Conservation (phyloP, 1,140 invertebrate genomes). For the Rhizoglyphus robini region DNA sequence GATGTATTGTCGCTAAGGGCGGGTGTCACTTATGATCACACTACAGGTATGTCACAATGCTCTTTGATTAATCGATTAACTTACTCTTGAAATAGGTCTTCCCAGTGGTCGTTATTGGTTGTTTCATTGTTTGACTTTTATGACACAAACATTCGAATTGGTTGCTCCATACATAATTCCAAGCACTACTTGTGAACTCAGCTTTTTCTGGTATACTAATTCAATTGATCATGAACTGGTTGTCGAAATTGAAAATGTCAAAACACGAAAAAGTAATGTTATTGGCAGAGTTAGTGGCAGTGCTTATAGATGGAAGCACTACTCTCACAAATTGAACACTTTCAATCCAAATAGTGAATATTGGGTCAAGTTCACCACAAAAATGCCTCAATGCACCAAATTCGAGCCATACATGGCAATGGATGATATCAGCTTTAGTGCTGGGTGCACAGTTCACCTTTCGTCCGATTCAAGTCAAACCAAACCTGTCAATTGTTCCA, state of each 20-base stretch:
- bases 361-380: not conserved
- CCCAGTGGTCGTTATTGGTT: not conserved
- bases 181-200: not conserved
- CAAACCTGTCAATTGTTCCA: not conserved
- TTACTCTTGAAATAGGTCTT: too few relatives aligned
- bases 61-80: too few relatives aligned
- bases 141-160: not conserved
- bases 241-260: not conserved
- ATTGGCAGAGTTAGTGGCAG: not conserved
- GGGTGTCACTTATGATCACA: conserved; percentile 24
- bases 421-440: conserved; percentile 23
- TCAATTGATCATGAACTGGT: not conserved
- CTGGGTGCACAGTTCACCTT: not conserved
- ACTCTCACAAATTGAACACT: too few relatives aligned
- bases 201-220: not conserved
- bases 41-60: too few relatives aligned
- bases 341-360: not conserved
- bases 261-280: not conserved
- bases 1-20: conserved; percentile 11
- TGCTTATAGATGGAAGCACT: not conserved
- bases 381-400: not conserved
- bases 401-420: conserved; percentile 22
- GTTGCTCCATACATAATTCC: not conserved
- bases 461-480: not conserved
- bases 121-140: not conserved